Base-by-base conservation (phyloP, 2,113 vertebrate species). In the Oreochromis aureus region DNA sequence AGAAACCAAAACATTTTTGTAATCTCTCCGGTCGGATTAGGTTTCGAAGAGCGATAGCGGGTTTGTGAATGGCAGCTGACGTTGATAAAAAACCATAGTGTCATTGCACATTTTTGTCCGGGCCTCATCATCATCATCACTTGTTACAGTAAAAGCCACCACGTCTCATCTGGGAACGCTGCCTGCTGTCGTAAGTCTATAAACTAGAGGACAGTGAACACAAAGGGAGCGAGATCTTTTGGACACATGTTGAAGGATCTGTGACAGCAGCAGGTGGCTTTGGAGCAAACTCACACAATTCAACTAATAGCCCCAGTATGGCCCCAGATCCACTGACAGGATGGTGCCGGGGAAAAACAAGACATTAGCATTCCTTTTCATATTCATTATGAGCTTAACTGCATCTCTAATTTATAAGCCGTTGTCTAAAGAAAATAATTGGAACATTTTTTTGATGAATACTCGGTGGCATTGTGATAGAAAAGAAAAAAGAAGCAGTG, bases 21-120 rank as follows among this genome's bases (percentile, higher is more conserved):
- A 93, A 95, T 95, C 93, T 93, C 87, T 90, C 61, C 86, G 66
- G 90, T 94, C 83, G 78, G 89, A 95, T 96, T 94, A 93, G 34
- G 84, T 86, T 93, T 85, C 78, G 41, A 24, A 36, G 83, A 80
- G 61, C 69, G 92, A 93, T 58, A 53, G 73, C 10, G 2, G 86
- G 27, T 32, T 89, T 85, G 83, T 76, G 81, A 71, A 80, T 89
- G 58, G 41, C 8, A 6, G 83, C 66, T 93, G 81, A 92, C 86
- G 78, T 84, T 61, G 61, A 92, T 88, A 90, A 83, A 93, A 91
- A 58, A 4, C 6, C 5, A 41, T 5, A 7, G 24, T 54, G 12
- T 83, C 27, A 82, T 1, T 76, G 61, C 48, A 11, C 66, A 93
- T 90, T 93, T 91, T 66, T 46, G 30, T 91, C 79, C 19, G 6